A percentile compares a stretch with the other conserved stretches of the same genome.
These are phyloP conservation scores for Pardalotus punctatus DNA, from an alignment of 2,113 vertebrate species.

Conservation along the genomic window DNA sequence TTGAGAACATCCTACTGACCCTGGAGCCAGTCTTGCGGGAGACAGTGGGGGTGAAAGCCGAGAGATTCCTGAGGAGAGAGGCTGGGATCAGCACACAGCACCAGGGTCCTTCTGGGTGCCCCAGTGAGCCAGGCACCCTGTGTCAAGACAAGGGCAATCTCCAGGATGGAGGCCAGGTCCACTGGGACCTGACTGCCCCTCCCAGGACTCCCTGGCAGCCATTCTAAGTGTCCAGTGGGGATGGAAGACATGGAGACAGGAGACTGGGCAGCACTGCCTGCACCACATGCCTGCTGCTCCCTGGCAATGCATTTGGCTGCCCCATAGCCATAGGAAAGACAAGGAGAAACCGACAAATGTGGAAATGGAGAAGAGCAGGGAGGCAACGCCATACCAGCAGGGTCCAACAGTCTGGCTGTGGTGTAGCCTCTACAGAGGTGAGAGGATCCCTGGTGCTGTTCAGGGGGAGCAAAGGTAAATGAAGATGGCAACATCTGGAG, in stretches of 20 bases:
- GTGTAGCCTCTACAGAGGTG: fast-evolving
- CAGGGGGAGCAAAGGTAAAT: not conserved
- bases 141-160: not conserved
- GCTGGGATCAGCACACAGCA: not conserved
- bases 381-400: fast-evolving
- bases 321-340: not conserved
- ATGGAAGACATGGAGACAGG: not conserved
- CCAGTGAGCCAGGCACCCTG: not conserved
- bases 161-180: not conserved
- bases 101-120: not conserved
- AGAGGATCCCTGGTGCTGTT: not conserved
- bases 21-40: constrained; percentile 87
- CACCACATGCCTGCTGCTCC: not conserved
- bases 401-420: not conserved
- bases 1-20: constrained; percentile 92
- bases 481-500: not conserved
- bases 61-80: constrained; percentile 77
- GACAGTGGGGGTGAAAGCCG: constrained; percentile 86
- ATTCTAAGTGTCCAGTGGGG: fast-evolving
- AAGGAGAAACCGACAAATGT: not conserved
- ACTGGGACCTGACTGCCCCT: not conserved
- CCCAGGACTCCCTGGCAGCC: not conserved
- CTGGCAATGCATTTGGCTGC: not conserved
- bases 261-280: not conserved
- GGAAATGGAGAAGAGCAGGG: not conserved